A percentile compares a stretch with the other conserved stretches of the same genome.
Evolutionary conservation across 1,140 invertebrate species (phyloP).

Genomic region (Apis laboriosa): DNA sequence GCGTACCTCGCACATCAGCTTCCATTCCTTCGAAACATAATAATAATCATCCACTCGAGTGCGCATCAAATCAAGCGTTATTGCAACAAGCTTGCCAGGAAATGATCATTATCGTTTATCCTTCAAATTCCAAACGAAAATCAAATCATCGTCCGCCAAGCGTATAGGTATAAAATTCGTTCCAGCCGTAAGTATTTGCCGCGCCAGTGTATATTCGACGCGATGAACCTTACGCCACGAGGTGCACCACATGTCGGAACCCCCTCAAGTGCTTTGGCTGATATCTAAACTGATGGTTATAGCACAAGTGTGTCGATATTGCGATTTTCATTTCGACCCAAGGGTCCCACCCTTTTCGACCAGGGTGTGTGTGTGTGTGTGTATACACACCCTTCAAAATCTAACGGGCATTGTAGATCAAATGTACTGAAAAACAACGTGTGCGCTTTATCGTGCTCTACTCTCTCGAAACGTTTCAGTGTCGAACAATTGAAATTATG

Average conservation of each 20-base stretch:
- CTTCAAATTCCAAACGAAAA: background rate
- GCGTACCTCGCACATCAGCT: background rate
- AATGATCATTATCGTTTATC: background rate
- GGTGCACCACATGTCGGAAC: constrained; percentile 62
- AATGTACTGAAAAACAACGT: constrained; percentile 51
- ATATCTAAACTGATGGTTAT: constrained; percentile 51
- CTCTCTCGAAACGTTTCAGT: background rate
- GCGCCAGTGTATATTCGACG: background rate
- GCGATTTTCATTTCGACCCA: constrained; percentile 32
- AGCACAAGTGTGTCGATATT: constrained; percentile 57
- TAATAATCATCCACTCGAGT: background rate
- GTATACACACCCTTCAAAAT: constrained; percentile 38
- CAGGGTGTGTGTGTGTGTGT: background rate
- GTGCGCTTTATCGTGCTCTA: background rate
- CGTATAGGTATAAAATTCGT: background rate
- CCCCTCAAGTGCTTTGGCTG: constrained; percentile 55
- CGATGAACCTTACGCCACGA: constrained; percentile 50
- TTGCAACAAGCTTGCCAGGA: background rate
- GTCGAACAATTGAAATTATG: background rate
- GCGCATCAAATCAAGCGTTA: background rate
- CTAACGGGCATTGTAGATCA: constrained; percentile 46
- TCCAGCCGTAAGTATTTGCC: background rate
- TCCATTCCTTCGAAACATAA: background rate
- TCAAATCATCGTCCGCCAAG: background rate
- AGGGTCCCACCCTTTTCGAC: constrained; percentile 25